Conservation (phyloP, 2,113 vertebrate genomes). For the Amblyopsis rosae region DNA sequence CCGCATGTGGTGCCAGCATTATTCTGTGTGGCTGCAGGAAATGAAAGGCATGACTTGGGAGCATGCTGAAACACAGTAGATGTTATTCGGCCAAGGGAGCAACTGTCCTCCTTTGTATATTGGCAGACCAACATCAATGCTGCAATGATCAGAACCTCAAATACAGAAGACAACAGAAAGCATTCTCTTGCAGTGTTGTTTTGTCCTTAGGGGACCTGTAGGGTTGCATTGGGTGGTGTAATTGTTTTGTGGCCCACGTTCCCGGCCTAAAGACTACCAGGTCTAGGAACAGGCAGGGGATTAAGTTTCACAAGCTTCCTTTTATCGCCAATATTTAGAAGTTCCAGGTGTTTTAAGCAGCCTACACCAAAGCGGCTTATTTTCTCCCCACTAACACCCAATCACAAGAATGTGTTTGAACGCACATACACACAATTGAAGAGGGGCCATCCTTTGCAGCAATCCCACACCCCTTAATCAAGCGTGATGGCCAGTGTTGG, state of each 20-base stretch:
- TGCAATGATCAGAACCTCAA: background rate
- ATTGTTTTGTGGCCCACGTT: background rate
- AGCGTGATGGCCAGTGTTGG: conserved; percentile 59
- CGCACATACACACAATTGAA: conserved; percentile 22
- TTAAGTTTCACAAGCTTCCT: conserved; percentile 31
- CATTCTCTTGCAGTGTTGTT: background rate
- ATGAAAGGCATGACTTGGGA: conserved; percentile 18
- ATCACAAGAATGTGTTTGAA: conserved; percentile 7
- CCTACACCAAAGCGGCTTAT: conserved; percentile 13
- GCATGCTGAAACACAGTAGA: background rate
- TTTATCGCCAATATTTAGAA: conserved; percentile 22
- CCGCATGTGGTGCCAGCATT: conserved; percentile 7
- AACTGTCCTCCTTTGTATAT: background rate
- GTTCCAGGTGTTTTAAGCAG: conserved; percentile 37
- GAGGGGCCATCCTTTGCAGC: conserved; percentile 40
- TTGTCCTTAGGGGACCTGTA: background rate
- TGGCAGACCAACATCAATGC: background rate
- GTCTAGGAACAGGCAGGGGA: background rate
- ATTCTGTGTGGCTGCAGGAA: background rate
- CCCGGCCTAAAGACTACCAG: background rate
- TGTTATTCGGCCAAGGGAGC: background rate
- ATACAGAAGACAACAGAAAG: background rate
- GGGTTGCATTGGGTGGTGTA: background rate
- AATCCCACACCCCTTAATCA: conserved; percentile 59
- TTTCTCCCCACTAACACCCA: conserved; percentile 5